Evolutionary conservation across 2,888 invertebrate genomes (phyloP), one percentile per base, ranked within the genome.

Genomic region (Rhagium mordax): DNA sequence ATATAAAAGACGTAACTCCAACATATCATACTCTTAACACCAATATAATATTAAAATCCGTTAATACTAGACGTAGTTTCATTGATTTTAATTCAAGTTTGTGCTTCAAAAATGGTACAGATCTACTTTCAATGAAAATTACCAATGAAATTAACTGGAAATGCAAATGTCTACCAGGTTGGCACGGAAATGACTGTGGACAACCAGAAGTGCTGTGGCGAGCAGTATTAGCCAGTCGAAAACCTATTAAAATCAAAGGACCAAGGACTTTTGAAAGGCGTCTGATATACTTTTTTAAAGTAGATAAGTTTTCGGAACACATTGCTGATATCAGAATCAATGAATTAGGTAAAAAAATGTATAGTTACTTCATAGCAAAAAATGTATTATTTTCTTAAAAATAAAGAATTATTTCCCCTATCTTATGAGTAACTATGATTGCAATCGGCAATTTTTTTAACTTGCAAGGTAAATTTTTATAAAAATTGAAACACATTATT

Each of bases 131-230:
- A 5, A 88, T 88, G 88, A 82, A 83, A 70, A 79, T 84, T 15
- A 81, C 84, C 4, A 81, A 85, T 66, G 84, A 86, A 72, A 72
- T 82, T 3, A 85, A 86, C 71, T 87, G 88, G 87, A 87, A 87
- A 79, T 93, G 92, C 78, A 85, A 88, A 15, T 93, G 93, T 81
- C 86, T 88, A 66, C 88, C 87, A n/a, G 91, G 91, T 29, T 93
- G 92, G 91, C 93, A 93, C 83, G 92, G 92, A 1, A 87, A 87
- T 7, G 92, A 93, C 79, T 93, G 93, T 81, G 91, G 92, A 0
- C 91, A 92, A 80, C 92, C 93, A 3, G 93, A 93, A 85, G 91
- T 92, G 8, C 90, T 92, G 13, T 92, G 92, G 92, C 88, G 92
- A 53, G 91, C 92, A 0, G 88, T 92, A 73, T 88, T 93, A 86